phyloP scores from a whole-genome alignment of 2,113 vertebrate genomes.

The Trinectes maculatus region DNA sequence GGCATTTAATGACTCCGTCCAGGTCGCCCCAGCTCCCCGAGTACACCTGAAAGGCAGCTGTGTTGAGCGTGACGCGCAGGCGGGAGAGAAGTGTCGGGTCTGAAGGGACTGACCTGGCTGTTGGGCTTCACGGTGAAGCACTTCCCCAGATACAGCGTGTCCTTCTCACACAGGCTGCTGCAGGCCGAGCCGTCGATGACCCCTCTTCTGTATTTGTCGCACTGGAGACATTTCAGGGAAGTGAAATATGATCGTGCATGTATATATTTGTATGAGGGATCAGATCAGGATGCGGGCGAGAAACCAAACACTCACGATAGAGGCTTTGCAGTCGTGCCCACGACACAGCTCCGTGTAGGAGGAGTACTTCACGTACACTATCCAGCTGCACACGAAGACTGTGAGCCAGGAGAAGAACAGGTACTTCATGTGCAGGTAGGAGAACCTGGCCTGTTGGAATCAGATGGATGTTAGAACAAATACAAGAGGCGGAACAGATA shows the following conservation, averaged over 20 bases:
- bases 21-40: conserved; percentile 94
- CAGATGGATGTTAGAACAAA: not conserved
- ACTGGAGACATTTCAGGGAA: conserved; percentile 83
- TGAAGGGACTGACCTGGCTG: conserved; percentile 87
- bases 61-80: too few species aligned
- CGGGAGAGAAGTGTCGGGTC: not conserved
- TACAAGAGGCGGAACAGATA: not conserved
- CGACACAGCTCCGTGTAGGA: conserved; percentile 96
- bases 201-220: conserved; percentile 94
- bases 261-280: not conserved
- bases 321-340: conserved; percentile 94
- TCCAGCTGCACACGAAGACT: conserved; percentile 96
- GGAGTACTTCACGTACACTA: conserved; percentile 94
- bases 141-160: conserved; percentile 94
- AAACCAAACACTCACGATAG: conserved; percentile 87
- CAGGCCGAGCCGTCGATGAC: conserved; percentile 95
- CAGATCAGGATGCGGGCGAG: not conserved
- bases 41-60: conserved; percentile 87
- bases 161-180: conserved; percentile 94
- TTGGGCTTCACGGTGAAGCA: conserved; percentile 91
- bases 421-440: conserved; percentile 93
- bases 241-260: too few species aligned
- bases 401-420: conserved; percentile 97
- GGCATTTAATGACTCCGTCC: conserved; percentile 95
- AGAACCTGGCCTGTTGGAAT: conserved; percentile 87